Evolutionary conservation across 2,888 invertebrate species (phyloP).

Genomic region (Dasysyrphus tricinctus): DNA sequence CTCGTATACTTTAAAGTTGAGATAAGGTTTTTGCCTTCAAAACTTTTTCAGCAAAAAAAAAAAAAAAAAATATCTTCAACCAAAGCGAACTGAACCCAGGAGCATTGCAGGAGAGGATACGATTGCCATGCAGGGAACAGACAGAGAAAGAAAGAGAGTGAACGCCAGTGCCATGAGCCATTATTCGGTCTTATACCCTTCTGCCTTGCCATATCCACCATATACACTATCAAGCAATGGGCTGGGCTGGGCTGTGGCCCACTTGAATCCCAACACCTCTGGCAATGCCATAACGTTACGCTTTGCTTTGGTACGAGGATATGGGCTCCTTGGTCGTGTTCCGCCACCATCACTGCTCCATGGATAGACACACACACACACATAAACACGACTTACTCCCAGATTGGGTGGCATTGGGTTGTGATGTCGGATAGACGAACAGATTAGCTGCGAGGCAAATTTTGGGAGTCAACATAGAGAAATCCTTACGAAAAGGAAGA

Average conservation of each 20-base stretch:
- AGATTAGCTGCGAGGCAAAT: conserved; percentile 67
- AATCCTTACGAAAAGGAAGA: conserved; percentile 55
- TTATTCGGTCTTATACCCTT: conserved; percentile 56
- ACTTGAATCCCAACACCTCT: conserved; percentile 69
- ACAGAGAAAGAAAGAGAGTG: conserved; percentile 46
- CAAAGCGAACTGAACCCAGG: conserved; percentile 65
- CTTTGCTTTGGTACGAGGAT: conserved; percentile 44
- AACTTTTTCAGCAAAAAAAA: conserved; percentile 78
- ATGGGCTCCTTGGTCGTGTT: conserved; percentile 58
- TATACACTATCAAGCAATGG: conserved; percentile 29
- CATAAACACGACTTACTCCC: conserved; percentile 34
- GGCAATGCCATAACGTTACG: conserved; percentile 72
- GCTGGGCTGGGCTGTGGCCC: conserved; percentile 49
- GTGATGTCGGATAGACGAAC: conserved; percentile 71
- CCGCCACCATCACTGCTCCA: conserved; percentile 24
- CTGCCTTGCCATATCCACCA: conserved; percentile 17
- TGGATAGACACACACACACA: neutral
- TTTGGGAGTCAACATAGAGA: conserved; percentile 62
- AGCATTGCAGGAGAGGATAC: conserved; percentile 61
- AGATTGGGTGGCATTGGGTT: conserved; percentile 57
- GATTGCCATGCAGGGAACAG: conserved; percentile 53
- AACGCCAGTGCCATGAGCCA: conserved; percentile 67
- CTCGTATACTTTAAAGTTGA: conserved; percentile 81
- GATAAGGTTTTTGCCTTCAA: conserved; percentile 83
- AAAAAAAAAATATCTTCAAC: conserved; percentile 58